Evolutionary conservation across 2,888 invertebrate genomes (phyloP), one percentile per base, ranked within the genome.

Genomic region (Yponomeuta evonymella): DNA sequence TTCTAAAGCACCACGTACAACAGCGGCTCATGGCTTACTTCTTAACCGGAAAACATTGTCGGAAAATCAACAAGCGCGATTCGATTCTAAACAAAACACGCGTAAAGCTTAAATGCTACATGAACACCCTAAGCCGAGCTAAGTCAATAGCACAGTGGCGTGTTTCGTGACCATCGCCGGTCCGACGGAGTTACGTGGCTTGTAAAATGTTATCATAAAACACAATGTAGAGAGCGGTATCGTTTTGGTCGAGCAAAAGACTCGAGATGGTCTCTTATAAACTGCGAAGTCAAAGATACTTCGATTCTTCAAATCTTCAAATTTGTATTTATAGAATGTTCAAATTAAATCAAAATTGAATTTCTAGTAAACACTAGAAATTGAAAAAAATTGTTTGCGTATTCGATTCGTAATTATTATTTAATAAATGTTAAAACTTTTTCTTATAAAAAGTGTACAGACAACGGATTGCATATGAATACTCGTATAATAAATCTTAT

Each of bases 151-250:
- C 73, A 71, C 71, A 74, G 67, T 75, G 72, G 75, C 72, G 74
- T 75, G 79, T 82, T 89, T 82, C 90, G 90, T 90, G 90, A 87
- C 89, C 78, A 74, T 75, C 73, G 63, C 78, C 76, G 77, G 80
- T 79, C 80, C 75, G 79, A 76, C 69, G 75, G 89, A 84, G 86
- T 89, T 89, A 89, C 86, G 82, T 86, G 87, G 84, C 90, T 29
- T 30, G 65, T 65, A 65, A 89, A 90, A 89, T 89, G 83, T 82
- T 69, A 75, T 76, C 81, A 84, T 89, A 88, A 89, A 89, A 87
- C 80, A 90, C 89, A 88, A 87, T 88, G 89, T 89, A 81, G 84
- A 78, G 23, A 23, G 33, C 33, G 76, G 73, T 1, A 15, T 58
- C 51, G 51, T 15, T 51, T 51, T 58, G 51, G 15, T 58, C 51